Conservation (phyloP, 2,797 vertebrate genomes). For the Staurois parvus region DNA sequence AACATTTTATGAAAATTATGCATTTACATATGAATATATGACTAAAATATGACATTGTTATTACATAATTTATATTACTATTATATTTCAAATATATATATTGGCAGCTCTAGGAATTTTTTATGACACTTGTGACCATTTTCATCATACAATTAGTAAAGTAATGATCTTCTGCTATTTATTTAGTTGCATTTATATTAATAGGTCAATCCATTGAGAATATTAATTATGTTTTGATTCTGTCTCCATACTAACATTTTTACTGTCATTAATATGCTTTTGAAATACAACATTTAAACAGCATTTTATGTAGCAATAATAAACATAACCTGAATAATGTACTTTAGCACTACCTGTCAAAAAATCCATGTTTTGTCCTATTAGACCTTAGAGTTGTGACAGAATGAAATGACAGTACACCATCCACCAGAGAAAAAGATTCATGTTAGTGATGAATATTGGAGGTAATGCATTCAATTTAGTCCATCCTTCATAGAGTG, state of each 20-base stretch:
- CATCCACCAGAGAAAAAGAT: conserved; percentile 43
- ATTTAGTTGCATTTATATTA: neutral
- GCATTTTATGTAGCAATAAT: neutral
- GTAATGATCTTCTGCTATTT: neutral
- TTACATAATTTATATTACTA: too few relatives aligned
- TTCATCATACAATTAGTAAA: neutral
- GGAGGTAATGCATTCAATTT: conserved; percentile 58
- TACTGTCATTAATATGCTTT: conserved; percentile 1
- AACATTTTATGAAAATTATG: too few relatives aligned
- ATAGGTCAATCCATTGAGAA: neutral
- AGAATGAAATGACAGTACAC: conserved; percentile 41
- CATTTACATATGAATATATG: too few relatives aligned
- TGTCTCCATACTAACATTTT: neutral
- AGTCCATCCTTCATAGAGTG: conserved; percentile 47
- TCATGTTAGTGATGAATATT: conserved; percentile 58
- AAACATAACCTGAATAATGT: conserved; percentile 8
- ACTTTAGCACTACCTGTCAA: conserved; percentile 30
- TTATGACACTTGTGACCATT: neutral
- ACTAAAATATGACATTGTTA: too few relatives aligned
- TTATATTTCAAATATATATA: too few relatives aligned
- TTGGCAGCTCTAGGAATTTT: neutral
- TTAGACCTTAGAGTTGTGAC: conserved; percentile 45
- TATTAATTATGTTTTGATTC: neutral
- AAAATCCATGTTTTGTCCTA: conserved; percentile 31
- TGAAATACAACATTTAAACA: neutral